Evolutionary conservation across 2,888 invertebrate species (phyloP).

Genomic region (Tenthredo amoena): DNA sequence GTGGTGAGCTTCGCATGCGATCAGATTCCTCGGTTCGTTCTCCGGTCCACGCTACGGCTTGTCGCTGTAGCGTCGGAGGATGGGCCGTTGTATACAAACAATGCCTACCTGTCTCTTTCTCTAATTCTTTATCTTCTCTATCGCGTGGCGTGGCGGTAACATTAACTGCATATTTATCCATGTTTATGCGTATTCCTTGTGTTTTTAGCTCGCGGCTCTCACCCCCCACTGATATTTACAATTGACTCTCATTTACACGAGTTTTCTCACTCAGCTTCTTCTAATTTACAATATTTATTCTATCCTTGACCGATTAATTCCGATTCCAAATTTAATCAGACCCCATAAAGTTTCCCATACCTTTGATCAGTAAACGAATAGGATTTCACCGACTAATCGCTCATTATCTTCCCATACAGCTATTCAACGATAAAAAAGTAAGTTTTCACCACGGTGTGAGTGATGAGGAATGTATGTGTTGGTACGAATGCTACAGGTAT

Average conservation of each 20-base stretch:
- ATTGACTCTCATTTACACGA: neutral
- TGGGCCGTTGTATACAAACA: neutral
- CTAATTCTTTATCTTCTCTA: neutral
- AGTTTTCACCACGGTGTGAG: neutral
- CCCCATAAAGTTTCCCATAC: neutral
- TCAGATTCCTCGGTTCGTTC: neutral
- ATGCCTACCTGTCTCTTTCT: neutral
- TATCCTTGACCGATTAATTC: neutral
- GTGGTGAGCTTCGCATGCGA: slow-evolving; percentile 7
- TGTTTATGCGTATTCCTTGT: neutral
- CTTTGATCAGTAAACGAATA: neutral
- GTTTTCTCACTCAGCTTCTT: neutral
- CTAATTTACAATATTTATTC: neutral
- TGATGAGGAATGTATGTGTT: neutral
- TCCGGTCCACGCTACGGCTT: neutral
- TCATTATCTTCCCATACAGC: neutral
- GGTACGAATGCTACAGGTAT: neutral
- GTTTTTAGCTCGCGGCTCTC: neutral
- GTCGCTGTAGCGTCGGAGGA: neutral
- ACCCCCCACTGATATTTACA: neutral
- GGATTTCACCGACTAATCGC: neutral
- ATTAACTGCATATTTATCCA: neutral
- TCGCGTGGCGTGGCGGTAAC: slow-evolving; percentile 13
- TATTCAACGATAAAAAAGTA: neutral
- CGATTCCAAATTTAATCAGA: neutral